Percentiles rank a stretch among this genome's conserved stretches.
Conservation (phyloP, 2,797 vertebrate genomes). For the Lagodon rhomboides region DNA sequence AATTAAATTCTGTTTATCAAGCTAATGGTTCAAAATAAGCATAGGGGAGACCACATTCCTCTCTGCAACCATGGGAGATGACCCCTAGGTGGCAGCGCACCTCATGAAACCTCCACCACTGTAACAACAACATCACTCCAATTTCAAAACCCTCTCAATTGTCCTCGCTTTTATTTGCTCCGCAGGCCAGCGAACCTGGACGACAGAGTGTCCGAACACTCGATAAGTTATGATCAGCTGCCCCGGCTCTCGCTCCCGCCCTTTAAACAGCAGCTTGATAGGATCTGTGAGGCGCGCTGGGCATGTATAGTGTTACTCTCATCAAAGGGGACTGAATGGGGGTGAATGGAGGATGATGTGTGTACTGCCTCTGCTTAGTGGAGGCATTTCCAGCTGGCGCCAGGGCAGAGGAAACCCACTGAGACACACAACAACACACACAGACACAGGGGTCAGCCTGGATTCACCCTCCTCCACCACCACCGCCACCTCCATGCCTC, state of each 20-base stretch:
- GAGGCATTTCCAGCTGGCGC: constrained; percentile 88
- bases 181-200: constrained; percentile 41
- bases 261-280: constrained; percentile 78
- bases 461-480: constrained; percentile 73
- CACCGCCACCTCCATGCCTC: constrained; percentile 65
- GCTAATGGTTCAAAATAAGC: constrained; percentile 21
- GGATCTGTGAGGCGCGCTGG: constrained; percentile 75
- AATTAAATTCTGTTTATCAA: constrained; percentile 33
- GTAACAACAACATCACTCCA: constrained; percentile 58
- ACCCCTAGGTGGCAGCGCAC: constrained; percentile 83
- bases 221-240: constrained; percentile 76
- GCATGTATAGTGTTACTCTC: constrained; percentile 82
- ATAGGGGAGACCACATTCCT: constrained; percentile 54
- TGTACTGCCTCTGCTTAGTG: constrained; percentile 81
- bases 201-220: constrained; percentile 49
- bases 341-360: constrained; percentile 83
- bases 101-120: constrained; percentile 64
- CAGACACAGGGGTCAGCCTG: constrained; percentile 83
- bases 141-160: constrained; percentile 64
- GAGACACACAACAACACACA: constrained; percentile 86
- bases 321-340: constrained; percentile 80
- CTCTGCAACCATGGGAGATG: constrained; percentile 64
- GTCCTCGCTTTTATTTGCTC: constrained; percentile 65
- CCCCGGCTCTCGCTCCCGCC: constrained; percentile 42
- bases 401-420: constrained; percentile 86